Evolutionary conservation across 2,888 invertebrate species (phyloP), one percentile per base, ranked within the genome.

Genomic region (Ophioninae sp.): DNA sequence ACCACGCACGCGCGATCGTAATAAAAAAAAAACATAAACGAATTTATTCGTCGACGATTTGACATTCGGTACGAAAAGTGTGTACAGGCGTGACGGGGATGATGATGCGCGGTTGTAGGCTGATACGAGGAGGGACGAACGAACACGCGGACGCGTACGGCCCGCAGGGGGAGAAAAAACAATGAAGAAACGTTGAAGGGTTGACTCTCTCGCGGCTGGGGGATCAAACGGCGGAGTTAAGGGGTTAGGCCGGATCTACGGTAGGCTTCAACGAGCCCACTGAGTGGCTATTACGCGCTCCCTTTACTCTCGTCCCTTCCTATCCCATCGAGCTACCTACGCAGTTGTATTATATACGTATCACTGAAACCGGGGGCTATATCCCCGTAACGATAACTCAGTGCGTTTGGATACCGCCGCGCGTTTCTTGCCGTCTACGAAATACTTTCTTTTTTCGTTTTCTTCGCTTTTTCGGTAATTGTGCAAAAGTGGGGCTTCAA

Each of bases 231-330:
- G n/a, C 90, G 88, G 90, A 87, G 87, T 87, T 87, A 22, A 89
- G 91, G 91, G 91, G 91, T 89, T 88, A 89, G 87, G 87, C 84
- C 88, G 77, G 79, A 81, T 79, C 72, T 81, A 78, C 77, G 76
- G 79, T 82, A 83, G 78, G 88, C 89, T 89, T 91, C 89, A 91
- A 90, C 89, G 90, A 89, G 89, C 90, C 89, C 88, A 91, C 89
- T 89, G 91, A 92, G 92, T 92, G 91, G 91, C 91, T 92, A 91
- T 91, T 91, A 92, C 89, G 89, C 90, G 90, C 89, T 85, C 85
- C 69, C 30, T 30, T 44, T 44, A 13, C 44, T 13, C 44, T 9
- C 44, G 10, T 44, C 13, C 44, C 44, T 44, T 13, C 44, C 13
- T 13, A 13, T 44, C 88, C 88, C 88, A 63, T 56, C 64, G 44